Evolutionary conservation across 2,888 invertebrate genomes (phyloP).

Genomic region (Eubasilissa splendida): DNA sequence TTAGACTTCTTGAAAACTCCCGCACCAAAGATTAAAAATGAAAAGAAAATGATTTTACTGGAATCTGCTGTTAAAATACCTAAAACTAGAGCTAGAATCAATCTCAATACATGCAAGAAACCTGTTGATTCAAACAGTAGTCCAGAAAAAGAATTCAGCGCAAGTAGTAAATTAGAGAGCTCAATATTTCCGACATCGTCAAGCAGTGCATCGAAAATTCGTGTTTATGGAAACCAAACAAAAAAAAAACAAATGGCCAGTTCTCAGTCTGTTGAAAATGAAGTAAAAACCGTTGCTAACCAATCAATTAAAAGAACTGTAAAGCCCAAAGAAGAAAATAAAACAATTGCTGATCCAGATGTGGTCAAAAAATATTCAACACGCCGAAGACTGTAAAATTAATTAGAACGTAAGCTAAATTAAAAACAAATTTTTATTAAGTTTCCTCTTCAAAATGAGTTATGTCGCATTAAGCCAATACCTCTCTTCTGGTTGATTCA

Average conservation of each 20-base stretch:
- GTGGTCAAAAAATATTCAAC: constrained; percentile 33
- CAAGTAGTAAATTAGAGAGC: background rate
- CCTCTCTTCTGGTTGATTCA: no score
- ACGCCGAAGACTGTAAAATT: constrained; percentile 22
- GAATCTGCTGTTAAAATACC: constrained; percentile 19
- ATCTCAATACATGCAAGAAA: constrained; percentile 6
- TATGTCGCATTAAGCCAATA: no score
- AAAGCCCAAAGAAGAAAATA: constrained; percentile 12
- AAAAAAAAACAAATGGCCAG: background rate
- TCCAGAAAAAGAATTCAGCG: background rate
- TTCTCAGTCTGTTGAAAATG: background rate
- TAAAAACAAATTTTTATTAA: no score
- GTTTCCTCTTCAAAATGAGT: no score
- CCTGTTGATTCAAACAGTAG: background rate
- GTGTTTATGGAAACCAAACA: constrained; percentile 35
- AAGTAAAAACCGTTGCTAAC: background rate
- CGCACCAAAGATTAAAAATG: constrained; percentile 35
- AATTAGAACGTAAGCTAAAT: no score
- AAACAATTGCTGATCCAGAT: background rate
- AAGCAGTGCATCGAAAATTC: constrained; percentile 11
- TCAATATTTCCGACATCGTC: background rate
- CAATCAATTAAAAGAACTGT: constrained; percentile 18
- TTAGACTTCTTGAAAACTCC: constrained; percentile 42
- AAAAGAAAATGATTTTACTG: constrained; percentile 28
- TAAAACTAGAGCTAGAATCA: constrained; percentile 14